phyloP scores from a whole-genome alignment of 2,888 invertebrate genomes.

The Norana najaformis region DNA sequence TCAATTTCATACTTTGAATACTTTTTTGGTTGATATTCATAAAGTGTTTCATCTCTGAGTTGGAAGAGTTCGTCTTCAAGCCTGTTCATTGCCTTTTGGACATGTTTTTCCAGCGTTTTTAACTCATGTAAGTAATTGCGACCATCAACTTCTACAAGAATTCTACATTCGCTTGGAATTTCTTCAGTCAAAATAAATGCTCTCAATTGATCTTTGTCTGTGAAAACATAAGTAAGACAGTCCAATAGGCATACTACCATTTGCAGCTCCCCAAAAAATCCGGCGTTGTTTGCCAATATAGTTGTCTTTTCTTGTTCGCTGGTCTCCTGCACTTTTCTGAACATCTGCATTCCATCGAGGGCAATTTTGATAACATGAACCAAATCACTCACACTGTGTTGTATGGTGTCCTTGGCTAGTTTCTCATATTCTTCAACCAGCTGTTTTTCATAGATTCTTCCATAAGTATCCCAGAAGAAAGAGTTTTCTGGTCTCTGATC shows the following conservation, averaged over 20 bases:
- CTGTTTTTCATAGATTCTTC: constrained; percentile 47
- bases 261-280: constrained; percentile 49
- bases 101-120: constrained; percentile 16
- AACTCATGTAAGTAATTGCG: constrained; percentile 17
- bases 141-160: constrained; percentile 39
- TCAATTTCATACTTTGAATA: constrained; percentile 26
- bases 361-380: constrained; percentile 37
- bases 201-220: constrained; percentile 39
- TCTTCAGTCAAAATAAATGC: constrained; percentile 41
- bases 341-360: constrained; percentile 32
- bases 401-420: neutral
- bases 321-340: constrained; percentile 43
- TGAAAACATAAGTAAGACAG: constrained; percentile 38
- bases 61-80: constrained; percentile 37
- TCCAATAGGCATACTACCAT: constrained; percentile 45
- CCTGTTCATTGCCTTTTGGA: constrained; percentile 2
- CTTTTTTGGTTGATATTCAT: constrained; percentile 13
- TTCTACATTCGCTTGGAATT: constrained; percentile 37
- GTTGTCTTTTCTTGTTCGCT: constrained; percentile 42
- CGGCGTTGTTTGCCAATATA: constrained; percentile 45
- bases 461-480: constrained; percentile 51
- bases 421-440: constrained; percentile 29
- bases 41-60: constrained; percentile 32
- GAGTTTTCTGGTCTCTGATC: constrained; percentile 43
- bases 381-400: constrained; percentile 29